Base-by-base conservation (phyloP, 2,113 vertebrate genomes). In the Tragelaphus scriptus region DNA sequence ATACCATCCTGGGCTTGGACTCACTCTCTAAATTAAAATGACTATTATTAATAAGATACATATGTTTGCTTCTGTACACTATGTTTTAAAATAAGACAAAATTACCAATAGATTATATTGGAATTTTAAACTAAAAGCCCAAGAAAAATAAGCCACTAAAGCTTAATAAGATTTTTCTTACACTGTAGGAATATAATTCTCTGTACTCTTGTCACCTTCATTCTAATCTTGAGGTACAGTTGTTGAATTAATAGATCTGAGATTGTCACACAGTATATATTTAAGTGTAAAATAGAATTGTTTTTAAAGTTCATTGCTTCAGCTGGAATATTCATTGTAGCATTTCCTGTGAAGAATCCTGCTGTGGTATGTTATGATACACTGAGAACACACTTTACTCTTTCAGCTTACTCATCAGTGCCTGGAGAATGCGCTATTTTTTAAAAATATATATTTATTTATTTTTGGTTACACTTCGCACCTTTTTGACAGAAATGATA, bases 211-310 rank as follows among this genome's bases (percentile, higher is more conserved):
- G 63, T 98, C 97, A 97, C 88, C 88, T 98, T 97, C 90, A 7
- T 98, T 97, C 91, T 81, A 97, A 98, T 97, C 82, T 30, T 16
- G 88, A 97, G 88, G 95, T 97, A 82, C 88, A 98, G 97, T 91
- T 98, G 98, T 98, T 98, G 97, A 98, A 97, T 97, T 98, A 98
- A 98, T 97, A 98, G 91, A 94, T 82, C 97, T 95, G 85, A 96
- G 97, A 98, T 98, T 98, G 98, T 98, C 96, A 98, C 97, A 97
- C 40, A 87, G 88, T 89, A 96, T 90, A 98, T 81, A 94, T 91
- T 97, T 96, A 93, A 92, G 96, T 97, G 82, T 97, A 98, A 98
- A 98, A 98, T 97, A 55, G 94, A 98, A 98, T 98, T 97, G 89
- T 40, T 97, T 97, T 96, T 97, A 91, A 98, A 98, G 98, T 98